Base-by-base conservation (phyloP, 2,797 vertebrate genomes). In the Pseudopleuronectes americanus region DNA sequence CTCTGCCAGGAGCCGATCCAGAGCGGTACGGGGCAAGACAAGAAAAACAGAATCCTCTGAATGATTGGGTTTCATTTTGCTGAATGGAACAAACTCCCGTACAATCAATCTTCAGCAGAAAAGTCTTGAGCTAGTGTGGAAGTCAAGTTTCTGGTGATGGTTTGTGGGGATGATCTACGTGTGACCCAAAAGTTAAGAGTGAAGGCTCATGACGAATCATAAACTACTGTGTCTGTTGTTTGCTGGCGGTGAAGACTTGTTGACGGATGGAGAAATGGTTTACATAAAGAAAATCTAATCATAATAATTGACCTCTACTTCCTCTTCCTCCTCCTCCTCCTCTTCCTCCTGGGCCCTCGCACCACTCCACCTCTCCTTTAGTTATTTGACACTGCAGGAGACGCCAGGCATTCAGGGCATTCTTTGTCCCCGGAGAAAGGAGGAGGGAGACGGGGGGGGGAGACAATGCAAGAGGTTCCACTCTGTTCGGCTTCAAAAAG, bases 381-480 rank as follows among this genome's bases (percentile, higher is more conserved):
- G 88, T 89, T 91, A 89, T 83, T 75, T 86, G 90, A 91, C 88
- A 90, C 86, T 77, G 88, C 88, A 85, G 91, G 89, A 93, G 87
- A 92, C 82, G 85, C 75, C 84, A 80, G 88, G 86, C 88, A 90
- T 92, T 90, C 90, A 89, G 85, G 88, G 47, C 86, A 92, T 89
- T 88, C 91, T 93, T 91, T 92, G 84, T 90, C 87, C 84, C 33
- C 17, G 82, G 83, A 88, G 87, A 85, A 88, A 87, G 80, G 67
- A 87, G 79, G 74, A 78, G 84, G 81, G 74, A 71, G 84, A 53
- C n/a, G 17, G 51, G 26, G 72, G 51, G 26, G 72, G 73, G 71
- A 84, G 86, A 91, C 90, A 91, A 90, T 89, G 67, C 51, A 33
- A 87, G 83, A 83, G 87, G 87, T 92, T 90, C 91, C 87, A 89